Base-by-base conservation (phyloP, 1,140 invertebrate species). In the Pseudoatta argentina region DNA sequence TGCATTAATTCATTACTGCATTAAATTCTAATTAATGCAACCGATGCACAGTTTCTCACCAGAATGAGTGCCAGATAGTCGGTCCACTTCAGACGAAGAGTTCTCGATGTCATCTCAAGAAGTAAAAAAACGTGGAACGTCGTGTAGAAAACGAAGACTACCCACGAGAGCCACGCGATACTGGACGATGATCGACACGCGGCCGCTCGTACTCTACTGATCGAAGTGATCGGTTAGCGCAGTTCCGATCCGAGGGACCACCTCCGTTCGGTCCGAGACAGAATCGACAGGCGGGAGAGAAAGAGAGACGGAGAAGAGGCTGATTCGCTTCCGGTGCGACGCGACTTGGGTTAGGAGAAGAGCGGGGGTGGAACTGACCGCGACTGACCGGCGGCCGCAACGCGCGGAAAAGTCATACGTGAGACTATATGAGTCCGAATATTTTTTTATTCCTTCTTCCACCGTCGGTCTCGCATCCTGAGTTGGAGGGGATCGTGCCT, bases 21-120 rank as follows among this genome's bases (percentile, higher is more conserved):
- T 44, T 44, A 44, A 44, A 44, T 44, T 44, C 10, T 44, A 44
- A 44, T 44, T 44, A 44, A 44, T 44, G 39, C 39, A 10, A 44
- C 0, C 8, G 7, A 7, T 44, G 39, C 18, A 16, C 18, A 16
- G 7, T 14, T 3, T 1, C 79, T 82, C 7, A 82, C 79, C 79
- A 82, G 18, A 21, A 82, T 21, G 30, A 82, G 24, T 18, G 39
- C 67, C 34, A 73, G 34, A n/a, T 16, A 61, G 14, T 18, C 18
- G 27, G 14, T 30, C 79, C 79, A 48, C 5, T n/a, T 72, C 12
- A 6, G 2, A 1, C 24, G 16, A 24, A 2, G 34, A 72, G 39
- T 14, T 16, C 27, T 30, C 79, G 39, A 21, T 61, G 24, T 61
- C 79, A 82, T 82, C 21, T 81, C 12, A 7, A 5, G 2, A 44